Conservation (phyloP, 2,797 vertebrate genomes). For the Varecia variegata region DNA sequence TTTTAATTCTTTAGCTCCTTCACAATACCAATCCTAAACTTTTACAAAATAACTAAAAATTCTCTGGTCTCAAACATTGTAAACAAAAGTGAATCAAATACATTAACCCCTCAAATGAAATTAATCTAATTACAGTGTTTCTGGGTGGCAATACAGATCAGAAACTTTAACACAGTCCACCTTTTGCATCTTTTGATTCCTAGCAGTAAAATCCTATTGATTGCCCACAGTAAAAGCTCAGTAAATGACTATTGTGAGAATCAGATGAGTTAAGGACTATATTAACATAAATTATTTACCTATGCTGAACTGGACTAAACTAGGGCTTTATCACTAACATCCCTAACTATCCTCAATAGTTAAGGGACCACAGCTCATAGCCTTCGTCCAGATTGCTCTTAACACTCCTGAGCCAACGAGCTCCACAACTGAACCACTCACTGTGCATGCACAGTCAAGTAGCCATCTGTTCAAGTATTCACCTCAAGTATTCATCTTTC, state of each 20-base stretch:
- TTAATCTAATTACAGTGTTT: not conserved
- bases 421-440: not conserved
- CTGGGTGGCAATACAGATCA: not conserved
- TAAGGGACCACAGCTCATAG: not conserved
- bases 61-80: not conserved
- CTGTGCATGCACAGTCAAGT: not conserved
- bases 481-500: slow-evolving; percentile 43
- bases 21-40: not conserved
- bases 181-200: not conserved
- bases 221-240: not conserved
- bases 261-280: not conserved
- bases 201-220: no score
- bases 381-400: not conserved
- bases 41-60: not conserved
- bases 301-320: not conserved
- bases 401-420: not conserved
- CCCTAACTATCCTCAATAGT: not conserved
- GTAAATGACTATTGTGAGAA: not conserved
- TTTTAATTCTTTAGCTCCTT: slow-evolving; percentile 46
- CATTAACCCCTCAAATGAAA: not conserved
- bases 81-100: slow-evolving; percentile 24
- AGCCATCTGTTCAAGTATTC: slow-evolving; percentile 49
- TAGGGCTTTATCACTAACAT: not conserved
- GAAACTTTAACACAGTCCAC: not conserved
- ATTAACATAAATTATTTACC: not conserved